Evolutionary conservation across 1,140 invertebrate genomes (phyloP), one percentile per base, ranked within the genome.

Genomic region (Neelides sp.): DNA sequence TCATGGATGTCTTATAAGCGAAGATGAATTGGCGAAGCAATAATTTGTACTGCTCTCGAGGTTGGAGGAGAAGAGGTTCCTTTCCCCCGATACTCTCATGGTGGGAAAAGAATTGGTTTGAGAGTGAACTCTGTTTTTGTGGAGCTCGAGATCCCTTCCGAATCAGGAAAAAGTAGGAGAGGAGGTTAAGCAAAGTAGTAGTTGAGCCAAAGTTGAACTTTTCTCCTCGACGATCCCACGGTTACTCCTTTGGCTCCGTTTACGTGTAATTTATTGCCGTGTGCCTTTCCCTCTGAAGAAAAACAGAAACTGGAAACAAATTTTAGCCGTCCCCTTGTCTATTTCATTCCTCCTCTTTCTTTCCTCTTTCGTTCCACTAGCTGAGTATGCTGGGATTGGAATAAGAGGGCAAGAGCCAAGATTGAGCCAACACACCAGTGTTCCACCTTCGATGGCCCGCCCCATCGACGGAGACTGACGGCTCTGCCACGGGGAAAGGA

Each of bases 231-330:
- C n/a, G 7, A 23, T 7, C 36, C 47, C 34, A 30, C 41, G 50
- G 45, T 26, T 4, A 30, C 10, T 46, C 43, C 24, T 46, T 20
- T 34, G 48, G 40, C 50, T 42, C n/a, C 28, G 5, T 50, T 54
- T 50, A 54, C 52, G 56, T 58, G 56, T 58, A 58, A 58, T 58
- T 58, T 58, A 58, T 58, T 54, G 35, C 52, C 52, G 44, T 54
- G 51, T 51, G 56, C 48, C 47, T 52, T 49, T 41, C 32, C 47
- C 44, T 10, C 28, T 42, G 37, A 51, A 40, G 52, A 57, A 53
- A 47, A 57, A 53, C 48, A 43, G 51, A 45, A 52, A 53, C 47
- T 57, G 50, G 36, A 57, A 57, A 57, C 50, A 57, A 57, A 57
- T 57, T 57, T 57, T 49, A 28, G 41, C 32, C 8, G 39, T 34